Evolutionary conservation across 2,113 vertebrate genomes (phyloP).

Genomic region (Ia io): DNA sequence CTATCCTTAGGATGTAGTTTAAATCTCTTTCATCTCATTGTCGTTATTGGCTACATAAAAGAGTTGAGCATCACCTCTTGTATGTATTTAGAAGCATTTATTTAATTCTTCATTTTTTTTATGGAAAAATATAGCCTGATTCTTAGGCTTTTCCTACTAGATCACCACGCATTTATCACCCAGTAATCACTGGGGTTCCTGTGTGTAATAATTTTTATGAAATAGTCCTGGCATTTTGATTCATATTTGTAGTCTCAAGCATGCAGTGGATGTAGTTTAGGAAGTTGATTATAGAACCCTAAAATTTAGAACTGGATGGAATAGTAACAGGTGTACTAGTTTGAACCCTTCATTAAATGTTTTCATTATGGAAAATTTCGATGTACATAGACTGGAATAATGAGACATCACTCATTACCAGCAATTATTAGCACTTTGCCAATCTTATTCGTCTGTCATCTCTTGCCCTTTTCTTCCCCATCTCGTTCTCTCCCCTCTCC

Average conservation of each 20-base stretch:
- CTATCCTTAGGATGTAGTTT: background rate
- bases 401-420: background rate
- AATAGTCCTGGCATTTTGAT: background rate
- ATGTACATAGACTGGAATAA: background rate
- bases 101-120: background rate
- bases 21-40: background rate
- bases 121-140: background rate
- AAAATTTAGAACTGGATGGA: background rate
- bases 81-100: background rate
- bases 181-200: background rate
- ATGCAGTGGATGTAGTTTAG: background rate
- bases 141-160: background rate
- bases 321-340: background rate
- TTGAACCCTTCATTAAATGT: background rate
- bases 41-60: background rate
- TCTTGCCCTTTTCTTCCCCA: accelerated
- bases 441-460: background rate
- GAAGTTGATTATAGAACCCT: background rate
- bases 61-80: background rate
- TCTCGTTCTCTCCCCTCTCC: background rate
- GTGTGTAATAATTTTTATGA: background rate
- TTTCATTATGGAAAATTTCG: background rate
- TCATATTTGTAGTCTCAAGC: background rate
- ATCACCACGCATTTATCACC: background rate
- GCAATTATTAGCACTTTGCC: background rate